These are phyloP conservation scores for Liodrosophila aerea DNA, from an alignment of 2,888 invertebrate genomes.

Conservation along the genomic window DNA sequence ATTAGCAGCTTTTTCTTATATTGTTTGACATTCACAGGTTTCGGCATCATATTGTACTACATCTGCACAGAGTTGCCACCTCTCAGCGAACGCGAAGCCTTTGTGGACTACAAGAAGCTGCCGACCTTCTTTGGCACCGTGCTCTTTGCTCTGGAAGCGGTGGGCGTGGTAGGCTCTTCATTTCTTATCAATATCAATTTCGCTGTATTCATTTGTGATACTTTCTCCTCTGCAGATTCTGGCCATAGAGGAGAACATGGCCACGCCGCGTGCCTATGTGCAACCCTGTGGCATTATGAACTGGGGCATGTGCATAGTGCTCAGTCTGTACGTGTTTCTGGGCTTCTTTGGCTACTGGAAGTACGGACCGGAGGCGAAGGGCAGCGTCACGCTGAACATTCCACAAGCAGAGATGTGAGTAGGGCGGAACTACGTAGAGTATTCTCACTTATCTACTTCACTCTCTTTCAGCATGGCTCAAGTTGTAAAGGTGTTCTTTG, in stretches of 20 bases:
- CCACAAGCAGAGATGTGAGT: slow-evolving; percentile 88
- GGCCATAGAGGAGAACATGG: slow-evolving; percentile 98
- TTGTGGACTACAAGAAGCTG: slow-evolving; percentile 84
- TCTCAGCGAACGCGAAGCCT: slow-evolving; percentile 80
- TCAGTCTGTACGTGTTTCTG: slow-evolving; percentile 90
- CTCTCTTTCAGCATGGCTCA: slow-evolving; percentile 87
- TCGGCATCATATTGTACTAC: slow-evolving; percentile 93
- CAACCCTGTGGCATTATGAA: slow-evolving; percentile 95
- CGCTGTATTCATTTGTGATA: neutral
- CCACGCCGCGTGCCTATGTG: slow-evolving; percentile 92
- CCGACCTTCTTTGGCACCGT: slow-evolving; percentile 97
- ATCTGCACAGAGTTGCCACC: slow-evolving; percentile 87
- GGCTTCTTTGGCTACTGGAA: slow-evolving; percentile 97
- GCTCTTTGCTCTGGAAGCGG: slow-evolving; percentile 94
- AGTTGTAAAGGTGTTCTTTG: slow-evolving; percentile 92
- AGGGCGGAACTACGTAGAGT: neutral
- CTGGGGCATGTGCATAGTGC: slow-evolving; percentile 93
- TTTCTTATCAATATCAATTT: no score
- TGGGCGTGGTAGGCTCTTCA: slow-evolving; percentile 87
- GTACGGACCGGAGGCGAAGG: slow-evolving; percentile 89
- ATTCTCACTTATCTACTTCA: neutral
- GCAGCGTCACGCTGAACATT: slow-evolving; percentile 95
- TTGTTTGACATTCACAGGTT: slow-evolving; percentile 81
- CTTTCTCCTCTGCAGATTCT: slow-evolving; percentile 87
- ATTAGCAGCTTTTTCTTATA: no score